Percentiles rank a stretch among this genome's conserved stretches.
phyloP scores from a whole-genome alignment of 2,888 invertebrate genomes.

The Cepaea hortensis region DNA sequence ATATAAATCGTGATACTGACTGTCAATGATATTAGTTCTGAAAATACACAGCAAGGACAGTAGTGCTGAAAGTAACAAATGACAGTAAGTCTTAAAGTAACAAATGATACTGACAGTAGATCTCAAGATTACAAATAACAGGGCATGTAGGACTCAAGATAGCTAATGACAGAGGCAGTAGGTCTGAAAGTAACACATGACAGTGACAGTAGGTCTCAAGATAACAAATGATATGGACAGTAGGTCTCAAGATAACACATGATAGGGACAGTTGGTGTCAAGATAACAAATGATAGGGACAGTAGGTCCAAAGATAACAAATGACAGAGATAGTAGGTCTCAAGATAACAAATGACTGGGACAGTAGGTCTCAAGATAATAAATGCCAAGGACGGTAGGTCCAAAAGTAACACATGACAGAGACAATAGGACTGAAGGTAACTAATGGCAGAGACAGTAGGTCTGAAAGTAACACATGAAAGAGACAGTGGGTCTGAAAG shows the following conservation, averaged over 20 bases:
- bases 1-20: no score
- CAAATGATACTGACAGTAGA: background rate
- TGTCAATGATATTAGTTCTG: no score
- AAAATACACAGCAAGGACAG: no score
- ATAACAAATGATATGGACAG: background rate
- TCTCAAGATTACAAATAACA: no score
- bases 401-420: background rate
- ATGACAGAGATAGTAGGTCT: background rate
- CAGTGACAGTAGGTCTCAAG: background rate
- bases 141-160: no score
- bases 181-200: no score
- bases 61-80: no score
- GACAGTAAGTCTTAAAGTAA: no score
- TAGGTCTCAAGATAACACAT: background rate
- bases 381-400: background rate
- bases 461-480: background rate
- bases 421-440: background rate
- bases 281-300: background rate
- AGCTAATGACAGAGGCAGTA: no score
- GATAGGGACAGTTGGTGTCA: no score
- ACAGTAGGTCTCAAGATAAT: background rate
- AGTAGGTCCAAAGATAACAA: background rate
- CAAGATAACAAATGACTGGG: background rate
- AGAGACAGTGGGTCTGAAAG: background rate
- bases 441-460: no score